Percentiles rank a stretch among this genome's conserved stretches.
phyloP scores from a whole-genome alignment of 1,140 invertebrate genomes.

The Medauroidea extradentata region DNA sequence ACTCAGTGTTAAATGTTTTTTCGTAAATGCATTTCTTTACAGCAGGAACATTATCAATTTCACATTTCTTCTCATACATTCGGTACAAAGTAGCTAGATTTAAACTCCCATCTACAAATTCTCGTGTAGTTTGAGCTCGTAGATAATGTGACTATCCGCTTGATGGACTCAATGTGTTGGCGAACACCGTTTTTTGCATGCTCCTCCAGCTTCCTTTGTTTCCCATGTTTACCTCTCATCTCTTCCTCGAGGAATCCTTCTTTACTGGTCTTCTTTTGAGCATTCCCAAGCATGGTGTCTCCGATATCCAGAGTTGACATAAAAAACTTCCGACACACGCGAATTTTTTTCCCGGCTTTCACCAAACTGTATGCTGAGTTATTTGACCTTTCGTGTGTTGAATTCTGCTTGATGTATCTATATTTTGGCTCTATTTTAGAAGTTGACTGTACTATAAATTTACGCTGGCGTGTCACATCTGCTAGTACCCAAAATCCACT shows the following conservation, averaged over 20 bases:
- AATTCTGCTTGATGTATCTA: too few relatives aligned
- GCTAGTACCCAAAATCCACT: too few relatives aligned
- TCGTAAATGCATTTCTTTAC: not conserved
- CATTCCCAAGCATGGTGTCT: slow-evolving; percentile 23
- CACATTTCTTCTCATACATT: slow-evolving; percentile 25
- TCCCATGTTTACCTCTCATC: slow-evolving; percentile 24
- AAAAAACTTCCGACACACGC: slow-evolving; percentile 34
- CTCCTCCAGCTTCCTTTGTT: slow-evolving; percentile 20
- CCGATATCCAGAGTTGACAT: slow-evolving; percentile 29
- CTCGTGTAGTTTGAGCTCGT: slow-evolving; percentile 19
- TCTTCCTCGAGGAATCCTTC: slow-evolving; percentile 22
- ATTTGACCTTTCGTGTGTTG: too few relatives aligned
- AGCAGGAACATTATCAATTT: not conserved
- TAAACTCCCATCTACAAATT: slow-evolving; percentile 35
- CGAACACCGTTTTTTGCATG: slow-evolving; percentile 18
- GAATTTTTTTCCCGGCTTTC: slow-evolving; percentile 22
- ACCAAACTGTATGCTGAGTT: slow-evolving; percentile 4
- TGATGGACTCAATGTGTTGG: slow-evolving; percentile 32
- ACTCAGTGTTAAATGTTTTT: slow-evolving; percentile 29
- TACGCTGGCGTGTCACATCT: too few relatives aligned
- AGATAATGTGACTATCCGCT: slow-evolving; percentile 36
- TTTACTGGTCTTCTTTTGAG: slow-evolving; percentile 19
- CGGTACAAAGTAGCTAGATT: slow-evolving; percentile 31
- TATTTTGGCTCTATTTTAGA: too few relatives aligned
- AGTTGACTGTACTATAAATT: too few relatives aligned